Evolutionary conservation across 1,140 invertebrate genomes (phyloP).

Genomic region (Drosophila carrolli): DNA sequence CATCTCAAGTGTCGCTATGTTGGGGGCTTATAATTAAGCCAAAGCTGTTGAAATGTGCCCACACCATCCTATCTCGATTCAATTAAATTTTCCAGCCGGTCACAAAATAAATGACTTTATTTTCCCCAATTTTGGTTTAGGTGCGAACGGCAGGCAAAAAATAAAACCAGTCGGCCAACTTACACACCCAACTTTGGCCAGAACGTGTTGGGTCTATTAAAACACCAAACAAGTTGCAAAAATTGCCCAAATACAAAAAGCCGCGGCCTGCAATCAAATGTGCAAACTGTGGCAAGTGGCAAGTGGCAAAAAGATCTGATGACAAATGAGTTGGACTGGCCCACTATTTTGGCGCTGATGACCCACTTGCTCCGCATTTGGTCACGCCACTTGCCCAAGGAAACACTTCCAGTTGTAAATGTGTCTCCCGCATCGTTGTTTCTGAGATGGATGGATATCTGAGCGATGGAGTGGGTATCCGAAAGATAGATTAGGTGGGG

Average conservation of each 20-base stretch:
- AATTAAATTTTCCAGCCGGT: conserved; percentile 49
- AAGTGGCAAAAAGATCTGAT: conserved; percentile 23
- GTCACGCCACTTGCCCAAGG: conserved; percentile 53
- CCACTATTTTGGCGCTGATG: conserved; percentile 48
- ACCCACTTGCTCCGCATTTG: conserved; percentile 49
- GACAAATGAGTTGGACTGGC: conserved; percentile 50
- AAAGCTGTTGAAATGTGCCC: conserved; percentile 55
- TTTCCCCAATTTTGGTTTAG: conserved; percentile 46
- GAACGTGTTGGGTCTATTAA: conserved; percentile 39
- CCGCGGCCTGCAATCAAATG: conserved; percentile 41
- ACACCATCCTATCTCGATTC: conserved; percentile 42
- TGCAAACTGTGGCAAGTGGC: conserved; percentile 51
- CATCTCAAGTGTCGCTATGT: conserved; percentile 30
- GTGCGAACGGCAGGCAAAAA: conserved; percentile 16
- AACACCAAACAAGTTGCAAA: conserved; percentile 42
- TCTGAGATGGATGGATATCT: conserved; percentile 37
- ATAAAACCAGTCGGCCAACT: conserved; percentile 33
- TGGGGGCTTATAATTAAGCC: conserved; percentile 49
- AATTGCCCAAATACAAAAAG: conserved; percentile 42
- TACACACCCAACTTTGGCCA: conserved; percentile 33
- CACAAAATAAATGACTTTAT: conserved; percentile 52
- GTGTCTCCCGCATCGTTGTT: conserved; percentile 43
- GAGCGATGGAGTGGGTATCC: conserved; percentile 11
- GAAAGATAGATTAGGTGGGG: conserved; percentile 7
- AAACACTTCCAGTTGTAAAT: conserved; percentile 48